These are phyloP conservation scores for Leptobrachium ailaonicum DNA, from an alignment of 2,113 vertebrate species.

Conservation along the genomic window DNA sequence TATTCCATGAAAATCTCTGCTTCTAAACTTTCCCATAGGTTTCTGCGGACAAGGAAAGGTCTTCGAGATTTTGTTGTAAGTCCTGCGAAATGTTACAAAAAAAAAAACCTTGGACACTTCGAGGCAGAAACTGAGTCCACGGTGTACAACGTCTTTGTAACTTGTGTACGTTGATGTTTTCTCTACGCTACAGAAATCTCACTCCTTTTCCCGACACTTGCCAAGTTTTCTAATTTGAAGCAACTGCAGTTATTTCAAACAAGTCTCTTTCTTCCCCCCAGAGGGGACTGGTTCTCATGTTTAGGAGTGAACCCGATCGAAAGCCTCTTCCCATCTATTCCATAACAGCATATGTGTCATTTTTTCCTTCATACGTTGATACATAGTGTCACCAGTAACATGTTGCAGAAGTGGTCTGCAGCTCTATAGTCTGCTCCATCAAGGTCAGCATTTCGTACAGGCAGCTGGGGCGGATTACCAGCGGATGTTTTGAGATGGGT, in stretches of 20 bases:
- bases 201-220: constrained; percentile 66
- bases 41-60: neutral
- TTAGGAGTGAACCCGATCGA: neutral
- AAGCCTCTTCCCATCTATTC: constrained; percentile 17
- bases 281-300: constrained; percentile 1
- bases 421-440: neutral
- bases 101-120: neutral
- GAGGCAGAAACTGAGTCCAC: neutral
- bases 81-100: neutral
- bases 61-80: neutral
- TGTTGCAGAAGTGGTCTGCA: constrained; percentile 22
- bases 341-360: constrained; percentile 9
- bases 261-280: constrained; percentile 28
- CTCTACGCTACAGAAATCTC: constrained; percentile 65
- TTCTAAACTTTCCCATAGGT: constrained; percentile 34
- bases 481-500: neutral
- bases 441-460: constrained; percentile 17
- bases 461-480: constrained; percentile 36
- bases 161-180: constrained; percentile 44
- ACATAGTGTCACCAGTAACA: constrained; percentile 16
- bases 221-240: constrained; percentile 77
- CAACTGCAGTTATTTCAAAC: constrained; percentile 72
- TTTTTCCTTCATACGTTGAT: neutral
- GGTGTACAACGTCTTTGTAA: constrained; percentile 5
- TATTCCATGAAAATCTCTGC: constrained; percentile 27